Conservation (phyloP, 1,140 invertebrate genomes). For the Olivierus martensii region DNA sequence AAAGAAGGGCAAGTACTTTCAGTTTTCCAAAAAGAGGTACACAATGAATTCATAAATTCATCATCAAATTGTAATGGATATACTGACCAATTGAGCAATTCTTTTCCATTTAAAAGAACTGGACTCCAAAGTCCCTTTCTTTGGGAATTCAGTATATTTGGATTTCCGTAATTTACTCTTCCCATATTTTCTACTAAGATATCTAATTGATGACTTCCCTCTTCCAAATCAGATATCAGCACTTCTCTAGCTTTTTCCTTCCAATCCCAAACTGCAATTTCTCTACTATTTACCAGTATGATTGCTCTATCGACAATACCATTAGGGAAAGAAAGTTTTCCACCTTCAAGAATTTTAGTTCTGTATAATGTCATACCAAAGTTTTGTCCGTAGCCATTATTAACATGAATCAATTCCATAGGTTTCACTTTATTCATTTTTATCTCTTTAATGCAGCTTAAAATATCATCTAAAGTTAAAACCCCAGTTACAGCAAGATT, state of each 20-base stretch:
- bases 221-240: neutral
- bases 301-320: neutral
- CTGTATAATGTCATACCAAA: neutral
- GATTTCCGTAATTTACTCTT: conserved; percentile 1
- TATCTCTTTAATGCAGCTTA: neutral
- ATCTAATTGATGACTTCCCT: neutral
- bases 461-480: neutral
- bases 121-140: conserved; percentile 1
- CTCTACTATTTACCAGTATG: neutral
- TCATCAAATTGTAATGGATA: conserved; percentile 4
- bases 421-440: neutral
- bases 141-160: neutral
- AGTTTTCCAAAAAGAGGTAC: neutral
- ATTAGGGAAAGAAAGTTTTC: neutral
- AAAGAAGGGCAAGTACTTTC: neutral
- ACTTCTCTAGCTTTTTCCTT: neutral
- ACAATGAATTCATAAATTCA: neutral
- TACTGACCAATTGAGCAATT: neutral
- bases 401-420: neutral
- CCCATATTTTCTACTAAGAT: conserved; percentile 14
- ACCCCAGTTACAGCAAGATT: neutral
- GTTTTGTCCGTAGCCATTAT: neutral
- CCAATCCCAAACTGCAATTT: neutral
- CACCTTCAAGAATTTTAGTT: neutral
- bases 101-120: neutral